Evolutionary conservation across 2,113 vertebrate species (phyloP).

Genomic region (Cariama cristata): DNA sequence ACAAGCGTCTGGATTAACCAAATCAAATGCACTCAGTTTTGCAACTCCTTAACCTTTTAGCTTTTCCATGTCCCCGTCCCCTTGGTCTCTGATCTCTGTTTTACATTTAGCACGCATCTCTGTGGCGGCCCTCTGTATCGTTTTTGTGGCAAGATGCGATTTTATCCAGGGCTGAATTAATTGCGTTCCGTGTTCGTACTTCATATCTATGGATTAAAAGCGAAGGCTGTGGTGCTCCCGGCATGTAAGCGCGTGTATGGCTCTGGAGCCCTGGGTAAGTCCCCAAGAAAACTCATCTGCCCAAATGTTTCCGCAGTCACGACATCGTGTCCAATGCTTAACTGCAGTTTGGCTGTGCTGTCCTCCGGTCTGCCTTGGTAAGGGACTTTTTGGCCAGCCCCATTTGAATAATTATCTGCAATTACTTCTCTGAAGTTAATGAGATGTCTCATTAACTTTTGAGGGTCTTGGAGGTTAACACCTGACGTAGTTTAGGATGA

Average conservation of each 20-base stretch:
- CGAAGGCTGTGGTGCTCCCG: not conserved
- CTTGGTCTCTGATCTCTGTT: not conserved
- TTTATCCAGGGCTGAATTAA: not conserved
- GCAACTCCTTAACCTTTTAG: fast-evolving
- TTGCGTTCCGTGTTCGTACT: fast-evolving
- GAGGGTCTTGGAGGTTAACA: not conserved
- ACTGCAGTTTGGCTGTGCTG: fast-evolving
- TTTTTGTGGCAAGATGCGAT: fast-evolving
- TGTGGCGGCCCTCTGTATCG: fast-evolving
- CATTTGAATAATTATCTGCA: not conserved
- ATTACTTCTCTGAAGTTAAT: not conserved
- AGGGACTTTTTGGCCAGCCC: not conserved
- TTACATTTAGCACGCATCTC: not conserved
- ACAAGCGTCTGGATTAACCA: fast-evolving
- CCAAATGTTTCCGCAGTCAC: not conserved
- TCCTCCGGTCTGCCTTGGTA: fast-evolving
- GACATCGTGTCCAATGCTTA: fast-evolving
- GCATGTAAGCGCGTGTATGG: fast-evolving
- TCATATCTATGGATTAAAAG: fast-evolving
- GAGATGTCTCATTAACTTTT: not conserved
- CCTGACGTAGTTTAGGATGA: fast-evolving
- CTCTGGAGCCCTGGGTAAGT: not conserved
- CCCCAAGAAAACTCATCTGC: not conserved
- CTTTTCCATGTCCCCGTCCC: fast-evolving
- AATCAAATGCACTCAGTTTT: fast-evolving